Percentiles rank a stretch among this genome's conserved stretches.
These are phyloP conservation scores for Laticauda colubrina DNA, from an alignment of 2,113 vertebrate genomes.

Conservation along the genomic window DNA sequence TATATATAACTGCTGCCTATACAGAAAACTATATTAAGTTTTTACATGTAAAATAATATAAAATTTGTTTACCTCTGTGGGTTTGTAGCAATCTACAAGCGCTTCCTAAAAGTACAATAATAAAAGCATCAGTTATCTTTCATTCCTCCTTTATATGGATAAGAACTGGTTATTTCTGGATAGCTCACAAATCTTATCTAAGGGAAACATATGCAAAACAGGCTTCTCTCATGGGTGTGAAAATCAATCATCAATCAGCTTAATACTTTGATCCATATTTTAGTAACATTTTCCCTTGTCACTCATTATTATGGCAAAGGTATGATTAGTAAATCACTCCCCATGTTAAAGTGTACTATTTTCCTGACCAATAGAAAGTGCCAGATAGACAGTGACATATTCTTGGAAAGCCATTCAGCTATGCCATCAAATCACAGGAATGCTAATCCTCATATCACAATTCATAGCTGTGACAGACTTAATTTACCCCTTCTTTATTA, in stretches of 20 bases:
- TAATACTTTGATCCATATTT: not conserved
- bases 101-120: slow-evolving; percentile 82
- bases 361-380: not conserved
- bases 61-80: slow-evolving; percentile 85
- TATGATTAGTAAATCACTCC: not conserved
- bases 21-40: slow-evolving; percentile 13
- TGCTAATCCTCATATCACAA: not conserved
- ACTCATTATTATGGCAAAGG: not conserved
- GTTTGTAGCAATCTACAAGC: slow-evolving; percentile 93
- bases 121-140: slow-evolving; percentile 38
- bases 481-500: not conserved
- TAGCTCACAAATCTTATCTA: not conserved
- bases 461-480: not conserved
- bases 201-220: not conserved
- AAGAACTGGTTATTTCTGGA: not conserved
- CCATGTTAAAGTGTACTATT: not conserved
- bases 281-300: not conserved
- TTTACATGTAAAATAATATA: slow-evolving; percentile 10
- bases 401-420: not conserved
- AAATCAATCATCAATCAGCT: not conserved
- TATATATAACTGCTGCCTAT: not conserved
- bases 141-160: not conserved
- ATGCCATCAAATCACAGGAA: not conserved
- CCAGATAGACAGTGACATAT: not conserved
- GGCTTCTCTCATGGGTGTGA: not conserved